Evolutionary conservation across 2,113 vertebrate genomes (phyloP).

Genomic region (Desmodus rotundus): DNA sequence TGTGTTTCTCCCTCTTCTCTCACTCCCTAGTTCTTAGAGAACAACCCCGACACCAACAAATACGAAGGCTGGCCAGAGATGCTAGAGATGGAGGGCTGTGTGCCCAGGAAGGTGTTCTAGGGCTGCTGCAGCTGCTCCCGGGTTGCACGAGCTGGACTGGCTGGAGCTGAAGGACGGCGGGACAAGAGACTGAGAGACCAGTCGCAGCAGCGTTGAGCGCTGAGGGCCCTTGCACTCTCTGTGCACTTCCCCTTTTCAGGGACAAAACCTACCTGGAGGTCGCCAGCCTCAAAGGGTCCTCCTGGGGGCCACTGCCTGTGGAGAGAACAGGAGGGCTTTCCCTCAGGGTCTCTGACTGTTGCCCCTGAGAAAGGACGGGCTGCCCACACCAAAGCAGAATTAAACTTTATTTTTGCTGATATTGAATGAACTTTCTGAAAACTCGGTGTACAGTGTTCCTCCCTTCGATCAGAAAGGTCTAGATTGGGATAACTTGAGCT

Average conservation of each 20-base stretch:
- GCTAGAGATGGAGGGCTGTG: conserved; percentile 87
- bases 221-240: rapidly evolving
- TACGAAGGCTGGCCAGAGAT: conserved; percentile 89
- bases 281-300: too few relatives aligned
- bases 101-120: conserved; percentile 78
- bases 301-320: not conserved
- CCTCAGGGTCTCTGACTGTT: not conserved
- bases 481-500: not conserved
- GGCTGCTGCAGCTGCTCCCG: not conserved
- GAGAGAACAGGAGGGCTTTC: not conserved
- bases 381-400: conserved; percentile 12
- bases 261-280: rapidly evolving
- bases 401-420: conserved; percentile 56
- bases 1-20: not conserved
- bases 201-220: rapidly evolving
- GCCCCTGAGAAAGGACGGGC: not conserved
- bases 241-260: rapidly evolving
- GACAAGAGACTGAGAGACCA: too few relatives aligned
- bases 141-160: not conserved
- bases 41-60: conserved; percentile 78
- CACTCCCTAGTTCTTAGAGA: conserved; percentile 81
- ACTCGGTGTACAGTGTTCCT: not conserved
- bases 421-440: not conserved
- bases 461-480: not conserved
- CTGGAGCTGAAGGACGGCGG: not conserved